These are phyloP conservation scores for Habroteleia sp. DNA, from an alignment of 2,888 invertebrate genomes.

Conservation along the genomic window DNA sequence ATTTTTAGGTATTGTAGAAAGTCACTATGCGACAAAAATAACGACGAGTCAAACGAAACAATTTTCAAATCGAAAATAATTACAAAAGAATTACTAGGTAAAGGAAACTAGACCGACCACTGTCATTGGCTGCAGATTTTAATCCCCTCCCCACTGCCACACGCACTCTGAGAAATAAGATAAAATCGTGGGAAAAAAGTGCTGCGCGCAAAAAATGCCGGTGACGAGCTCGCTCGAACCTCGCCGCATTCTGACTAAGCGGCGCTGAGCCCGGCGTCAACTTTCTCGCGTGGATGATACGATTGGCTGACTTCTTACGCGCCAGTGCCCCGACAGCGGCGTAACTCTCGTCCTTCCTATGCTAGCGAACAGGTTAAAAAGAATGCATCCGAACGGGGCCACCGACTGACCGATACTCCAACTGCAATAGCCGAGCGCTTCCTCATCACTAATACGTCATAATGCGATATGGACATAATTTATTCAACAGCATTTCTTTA, in stretches of 20 bases:
- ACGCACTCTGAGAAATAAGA: neutral
- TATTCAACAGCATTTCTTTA: too few species aligned
- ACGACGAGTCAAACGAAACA: too few species aligned
- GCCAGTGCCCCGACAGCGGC: constrained; percentile 52
- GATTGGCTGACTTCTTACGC: constrained; percentile 63
- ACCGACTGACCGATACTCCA: constrained; percentile 39
- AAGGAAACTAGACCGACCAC: too few species aligned
- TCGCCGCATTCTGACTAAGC: constrained; percentile 60
- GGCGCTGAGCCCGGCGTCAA: constrained; percentile 52
- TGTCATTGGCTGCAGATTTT: too few species aligned
- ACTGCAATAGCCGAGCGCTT: constrained; percentile 30
- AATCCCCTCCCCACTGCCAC: neutral
- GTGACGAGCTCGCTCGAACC: constrained; percentile 42
- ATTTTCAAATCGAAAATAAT: too few species aligned
- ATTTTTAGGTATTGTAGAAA: too few species aligned
- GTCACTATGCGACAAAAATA: too few species aligned
- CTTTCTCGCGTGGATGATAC: constrained; percentile 62
- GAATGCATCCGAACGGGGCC: constrained; percentile 34
- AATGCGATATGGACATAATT: too few species aligned
- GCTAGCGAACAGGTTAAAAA: constrained; percentile 60
- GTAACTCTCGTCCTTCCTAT: constrained; percentile 49
- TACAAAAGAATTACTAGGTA: too few species aligned
- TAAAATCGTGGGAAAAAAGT: neutral
- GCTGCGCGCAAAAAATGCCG: constrained; percentile 6
- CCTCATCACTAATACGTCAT: constrained; percentile 27